Evolutionary conservation across 2,797 vertebrate species (phyloP).

Genomic region (Malurus leucopterus): DNA sequence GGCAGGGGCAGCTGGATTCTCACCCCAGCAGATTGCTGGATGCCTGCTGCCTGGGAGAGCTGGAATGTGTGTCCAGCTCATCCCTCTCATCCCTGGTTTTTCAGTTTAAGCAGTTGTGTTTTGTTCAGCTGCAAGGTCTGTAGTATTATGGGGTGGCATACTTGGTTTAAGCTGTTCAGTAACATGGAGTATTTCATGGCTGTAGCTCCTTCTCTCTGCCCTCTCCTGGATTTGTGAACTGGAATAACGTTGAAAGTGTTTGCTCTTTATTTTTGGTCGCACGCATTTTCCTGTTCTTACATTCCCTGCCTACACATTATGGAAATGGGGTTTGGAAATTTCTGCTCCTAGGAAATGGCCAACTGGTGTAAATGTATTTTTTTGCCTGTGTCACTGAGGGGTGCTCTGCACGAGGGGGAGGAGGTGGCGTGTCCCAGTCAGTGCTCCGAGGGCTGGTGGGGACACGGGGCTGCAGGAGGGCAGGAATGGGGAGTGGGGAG

Average conservation of each 20-base stretch:
- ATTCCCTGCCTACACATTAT: not conserved
- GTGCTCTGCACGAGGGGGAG: not conserved
- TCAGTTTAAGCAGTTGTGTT: not conserved
- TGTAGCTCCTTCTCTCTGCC: not conserved
- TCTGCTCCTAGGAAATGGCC: not conserved
- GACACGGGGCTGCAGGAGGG: accelerated
- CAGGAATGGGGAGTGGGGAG: not conserved
- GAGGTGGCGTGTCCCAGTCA: not conserved
- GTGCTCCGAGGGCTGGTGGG: not conserved
- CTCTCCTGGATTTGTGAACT: not conserved
- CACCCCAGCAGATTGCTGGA: not conserved
- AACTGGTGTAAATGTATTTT: not conserved
- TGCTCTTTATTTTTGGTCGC: not conserved
- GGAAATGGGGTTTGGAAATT: not conserved
- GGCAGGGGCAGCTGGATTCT: not conserved
- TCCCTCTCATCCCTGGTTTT: not conserved
- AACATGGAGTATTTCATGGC: not conserved
- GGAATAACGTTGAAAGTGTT: not conserved
- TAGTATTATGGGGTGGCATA: not conserved
- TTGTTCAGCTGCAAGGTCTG: not conserved
- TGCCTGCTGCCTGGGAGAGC: not conserved
- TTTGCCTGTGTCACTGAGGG: not conserved
- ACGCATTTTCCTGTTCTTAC: not conserved
- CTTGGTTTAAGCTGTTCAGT: not conserved
- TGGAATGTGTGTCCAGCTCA: not conserved